Conservation (phyloP, 2,113 vertebrate genomes). For the Arizona elegans region DNA sequence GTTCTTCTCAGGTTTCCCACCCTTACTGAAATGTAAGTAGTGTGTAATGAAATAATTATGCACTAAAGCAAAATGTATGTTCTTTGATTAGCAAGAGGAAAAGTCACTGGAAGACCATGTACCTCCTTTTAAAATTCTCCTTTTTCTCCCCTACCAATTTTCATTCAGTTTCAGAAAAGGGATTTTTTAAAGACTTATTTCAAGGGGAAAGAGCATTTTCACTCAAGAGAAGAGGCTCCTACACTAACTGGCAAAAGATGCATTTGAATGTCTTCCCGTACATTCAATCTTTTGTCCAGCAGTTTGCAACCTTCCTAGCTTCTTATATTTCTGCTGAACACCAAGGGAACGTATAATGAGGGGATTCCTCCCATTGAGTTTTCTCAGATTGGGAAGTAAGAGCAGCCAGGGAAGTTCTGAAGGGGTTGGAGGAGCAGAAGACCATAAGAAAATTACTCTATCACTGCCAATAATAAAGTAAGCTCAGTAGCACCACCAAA, state of each 20-base stretch:
- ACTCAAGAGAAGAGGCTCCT: neutral
- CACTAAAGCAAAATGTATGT: neutral
- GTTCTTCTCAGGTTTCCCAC: neutral
- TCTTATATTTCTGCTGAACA: neutral
- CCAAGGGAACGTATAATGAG: neutral
- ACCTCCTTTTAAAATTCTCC: neutral
- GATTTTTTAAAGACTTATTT: neutral
- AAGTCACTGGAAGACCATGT: neutral
- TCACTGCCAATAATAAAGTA: neutral
- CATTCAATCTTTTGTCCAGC: neutral
- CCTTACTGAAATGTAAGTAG: neutral
- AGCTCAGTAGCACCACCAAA: neutral
- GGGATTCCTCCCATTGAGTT: neutral
- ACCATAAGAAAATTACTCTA: neutral
- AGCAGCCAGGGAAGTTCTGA: neutral
- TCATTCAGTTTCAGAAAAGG: neutral
- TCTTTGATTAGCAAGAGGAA: neutral
- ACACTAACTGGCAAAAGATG: neutral
- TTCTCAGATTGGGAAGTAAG: neutral
- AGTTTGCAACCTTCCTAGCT: neutral
- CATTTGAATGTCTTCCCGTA: neutral
- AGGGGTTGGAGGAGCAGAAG: neutral
- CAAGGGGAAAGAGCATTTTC: neutral
- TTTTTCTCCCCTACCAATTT: neutral
- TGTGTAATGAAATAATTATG: neutral